Evolutionary conservation across 2,113 vertebrate genomes (phyloP).

Genomic region (Nothocercus julius): DNA sequence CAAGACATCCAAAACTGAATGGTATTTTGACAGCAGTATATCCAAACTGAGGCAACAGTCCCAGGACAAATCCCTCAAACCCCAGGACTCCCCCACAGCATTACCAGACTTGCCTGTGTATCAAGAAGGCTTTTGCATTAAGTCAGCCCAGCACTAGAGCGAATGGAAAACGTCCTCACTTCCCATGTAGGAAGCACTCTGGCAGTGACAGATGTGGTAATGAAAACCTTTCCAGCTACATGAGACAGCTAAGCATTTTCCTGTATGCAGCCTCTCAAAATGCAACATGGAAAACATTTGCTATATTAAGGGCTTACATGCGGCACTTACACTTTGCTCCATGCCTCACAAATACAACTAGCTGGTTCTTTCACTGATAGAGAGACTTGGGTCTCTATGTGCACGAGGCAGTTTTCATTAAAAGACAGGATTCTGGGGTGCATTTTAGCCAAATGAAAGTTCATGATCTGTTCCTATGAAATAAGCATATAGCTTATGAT

Average conservation of each 20-base stretch:
- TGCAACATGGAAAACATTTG: neutral
- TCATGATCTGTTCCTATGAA: neutral
- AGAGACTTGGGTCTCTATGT: neutral
- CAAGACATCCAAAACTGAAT: neutral
- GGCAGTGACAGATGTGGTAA: neutral
- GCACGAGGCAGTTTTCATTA: neutral
- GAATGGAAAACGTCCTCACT: neutral
- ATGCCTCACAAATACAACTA: neutral
- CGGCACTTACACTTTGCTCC: neutral
- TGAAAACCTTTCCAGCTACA: neutral
- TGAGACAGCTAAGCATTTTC: neutral
- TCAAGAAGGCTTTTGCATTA: neutral
- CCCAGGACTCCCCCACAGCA: neutral
- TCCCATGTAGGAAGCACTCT: neutral
- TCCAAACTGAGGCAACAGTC: neutral
- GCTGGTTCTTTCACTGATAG: neutral
- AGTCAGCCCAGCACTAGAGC: neutral
- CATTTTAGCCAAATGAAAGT: slow-evolving; percentile 4
- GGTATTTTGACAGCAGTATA: neutral
- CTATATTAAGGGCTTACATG: neutral
- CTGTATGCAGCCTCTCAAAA: neutral
- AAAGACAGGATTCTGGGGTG: neutral
- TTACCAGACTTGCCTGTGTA: neutral
- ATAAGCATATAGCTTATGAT: neutral
- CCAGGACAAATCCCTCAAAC: neutral